Conservation (phyloP, 2,888 invertebrate genomes). For the Oxyscelio sp. region DNA sequence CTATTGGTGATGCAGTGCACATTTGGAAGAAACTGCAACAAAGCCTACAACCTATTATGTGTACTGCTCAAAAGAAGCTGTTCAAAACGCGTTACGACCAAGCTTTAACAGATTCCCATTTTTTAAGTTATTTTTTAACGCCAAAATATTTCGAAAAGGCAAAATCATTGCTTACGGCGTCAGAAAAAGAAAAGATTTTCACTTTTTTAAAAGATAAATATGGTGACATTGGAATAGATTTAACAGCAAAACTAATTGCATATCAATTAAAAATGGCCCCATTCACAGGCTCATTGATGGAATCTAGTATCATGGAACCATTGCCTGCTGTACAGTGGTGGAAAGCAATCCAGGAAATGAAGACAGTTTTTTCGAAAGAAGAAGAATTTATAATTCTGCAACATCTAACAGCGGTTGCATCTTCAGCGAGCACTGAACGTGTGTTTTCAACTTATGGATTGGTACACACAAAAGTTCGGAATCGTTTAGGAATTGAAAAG, state of each 20-base stretch:
- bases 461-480: conserved; percentile 31
- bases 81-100: conserved; percentile 7
- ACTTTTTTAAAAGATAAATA: conserved; percentile 3
- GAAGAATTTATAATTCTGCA: conserved; percentile 18
- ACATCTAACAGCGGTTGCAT: conserved; percentile 26
- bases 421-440: conserved; percentile 37
- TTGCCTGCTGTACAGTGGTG: conserved; percentile 31
- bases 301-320: background rate
- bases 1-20: conserved; percentile 44
- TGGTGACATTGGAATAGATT: conserved; percentile 17
- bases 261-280: background rate
- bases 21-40: conserved; percentile 42
- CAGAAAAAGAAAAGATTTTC: conserved; percentile 20
- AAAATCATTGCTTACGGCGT: background rate
- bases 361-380: conserved; percentile 16
- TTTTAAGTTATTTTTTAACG: background rate
- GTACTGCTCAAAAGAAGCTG: background rate
- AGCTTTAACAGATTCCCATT: background rate
- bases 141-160: conserved; percentile 26
- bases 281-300: conserved; percentile 4
- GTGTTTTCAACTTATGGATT: conserved; percentile 39
- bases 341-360: conserved; percentile 23
- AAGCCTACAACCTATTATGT: background rate
- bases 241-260: too few species aligned
- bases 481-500: conserved; percentile 10